A percentile compares a stretch with the other conserved stretches of the same genome.
phyloP scores from a whole-genome alignment of 92 coral and sea anemone genomes.

The Micromussa lordhowensis region DNA sequence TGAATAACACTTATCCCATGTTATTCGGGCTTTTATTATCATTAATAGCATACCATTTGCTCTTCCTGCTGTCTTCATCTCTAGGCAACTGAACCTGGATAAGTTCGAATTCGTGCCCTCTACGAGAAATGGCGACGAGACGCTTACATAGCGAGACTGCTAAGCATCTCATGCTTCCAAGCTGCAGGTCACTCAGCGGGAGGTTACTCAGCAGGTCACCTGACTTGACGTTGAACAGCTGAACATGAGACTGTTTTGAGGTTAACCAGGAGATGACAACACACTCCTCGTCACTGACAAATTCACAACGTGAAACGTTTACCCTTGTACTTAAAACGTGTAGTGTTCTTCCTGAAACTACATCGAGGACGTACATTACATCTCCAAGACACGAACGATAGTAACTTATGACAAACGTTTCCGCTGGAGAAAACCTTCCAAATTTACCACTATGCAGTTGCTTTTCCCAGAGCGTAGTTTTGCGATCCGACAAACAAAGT shows the following conservation, averaged over 20 bases:
- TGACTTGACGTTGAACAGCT: not conserved
- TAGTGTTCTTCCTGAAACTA: slow-evolving; percentile 8
- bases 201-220: slow-evolving; percentile 2
- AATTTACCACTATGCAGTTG: too few relatives aligned
- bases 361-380: not conserved
- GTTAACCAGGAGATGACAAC: not conserved
- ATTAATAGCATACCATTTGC: not conserved
- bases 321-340: not conserved
- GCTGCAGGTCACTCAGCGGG: too few relatives aligned
- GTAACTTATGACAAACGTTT: not conserved
- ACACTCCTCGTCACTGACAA: slow-evolving; percentile 25
- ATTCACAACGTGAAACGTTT: too few relatives aligned
- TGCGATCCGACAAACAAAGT: not conserved
- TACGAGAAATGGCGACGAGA: slow-evolving; percentile 1
- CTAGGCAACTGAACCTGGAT: not conserved
- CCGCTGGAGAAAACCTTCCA: slow-evolving; percentile 15
- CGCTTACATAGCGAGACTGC: not conserved
- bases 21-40: too few relatives aligned
- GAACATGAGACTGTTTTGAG: not conserved
- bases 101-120: not conserved
- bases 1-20: too few relatives aligned
- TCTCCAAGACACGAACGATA: fast-evolving
- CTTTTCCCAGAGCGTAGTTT: not conserved
- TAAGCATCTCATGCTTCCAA: not conserved
- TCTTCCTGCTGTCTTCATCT: not conserved